phyloP scores from a whole-genome alignment of 2,797 vertebrate species.

The Huso huso region DNA sequence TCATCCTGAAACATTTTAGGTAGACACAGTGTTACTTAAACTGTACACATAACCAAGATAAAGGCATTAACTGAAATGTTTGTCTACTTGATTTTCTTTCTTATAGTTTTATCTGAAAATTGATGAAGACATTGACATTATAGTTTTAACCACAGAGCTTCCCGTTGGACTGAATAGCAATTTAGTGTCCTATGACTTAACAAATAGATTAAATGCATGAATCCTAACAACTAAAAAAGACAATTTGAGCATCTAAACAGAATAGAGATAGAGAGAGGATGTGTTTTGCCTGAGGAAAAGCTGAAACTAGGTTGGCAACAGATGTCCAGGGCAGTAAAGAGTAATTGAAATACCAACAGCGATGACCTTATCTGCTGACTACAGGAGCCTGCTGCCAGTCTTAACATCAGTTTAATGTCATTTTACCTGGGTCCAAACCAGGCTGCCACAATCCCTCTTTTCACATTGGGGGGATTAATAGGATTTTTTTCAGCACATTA shows the following conservation, averaged over 20 bases:
- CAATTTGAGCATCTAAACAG: constrained; percentile 58
- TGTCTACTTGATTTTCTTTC: too few relatives aligned
- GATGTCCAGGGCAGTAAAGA: constrained; percentile 77
- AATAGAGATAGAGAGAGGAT: constrained; percentile 43
- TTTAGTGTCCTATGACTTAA: constrained; percentile 32
- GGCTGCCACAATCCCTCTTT: constrained; percentile 66
- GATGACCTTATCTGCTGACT: constrained; percentile 73
- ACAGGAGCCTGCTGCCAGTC: constrained; percentile 75
- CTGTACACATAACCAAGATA: too few relatives aligned
- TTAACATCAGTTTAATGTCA: constrained; percentile 82
- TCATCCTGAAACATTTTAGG: too few relatives aligned
- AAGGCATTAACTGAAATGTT: too few relatives aligned
- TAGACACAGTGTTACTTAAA: too few relatives aligned
- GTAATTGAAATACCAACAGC: constrained; percentile 82
- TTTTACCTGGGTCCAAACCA: constrained; percentile 77
- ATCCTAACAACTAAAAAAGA: constrained; percentile 52
- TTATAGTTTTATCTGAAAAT: too few relatives aligned
- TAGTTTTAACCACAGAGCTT: too few relatives aligned
- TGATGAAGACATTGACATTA: too few relatives aligned
- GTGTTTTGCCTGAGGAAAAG: constrained; percentile 44
- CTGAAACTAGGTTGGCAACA: constrained; percentile 54
- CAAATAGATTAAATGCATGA: constrained; percentile 55
- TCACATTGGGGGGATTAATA: constrained; percentile 61
- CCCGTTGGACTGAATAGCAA: constrained; percentile 17
- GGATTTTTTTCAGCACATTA: constrained; percentile 62